Evolutionary conservation across 1,140 invertebrate genomes (phyloP).

Genomic region (Tetramorium parvispinum): DNA sequence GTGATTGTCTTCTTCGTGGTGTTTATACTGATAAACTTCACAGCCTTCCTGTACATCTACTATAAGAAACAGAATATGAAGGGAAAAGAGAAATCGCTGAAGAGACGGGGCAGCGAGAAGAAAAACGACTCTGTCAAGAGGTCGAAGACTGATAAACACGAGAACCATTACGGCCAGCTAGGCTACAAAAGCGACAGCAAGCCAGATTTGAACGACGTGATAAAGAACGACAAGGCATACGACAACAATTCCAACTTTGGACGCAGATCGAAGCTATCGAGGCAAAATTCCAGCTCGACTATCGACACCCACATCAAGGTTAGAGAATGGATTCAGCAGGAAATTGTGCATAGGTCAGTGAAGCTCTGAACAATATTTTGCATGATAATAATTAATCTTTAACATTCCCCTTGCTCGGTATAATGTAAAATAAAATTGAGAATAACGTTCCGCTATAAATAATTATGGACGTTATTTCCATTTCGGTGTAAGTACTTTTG

Average conservation of each 20-base stretch:
- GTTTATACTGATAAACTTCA: conserved; percentile 93
- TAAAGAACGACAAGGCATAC: conserved; percentile 85
- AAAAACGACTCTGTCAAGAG: conserved; percentile 72
- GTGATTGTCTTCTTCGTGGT: conserved; percentile 92
- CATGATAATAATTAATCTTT: conserved; percentile 9
- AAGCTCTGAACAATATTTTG: background rate
- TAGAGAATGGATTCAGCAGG: conserved; percentile 93
- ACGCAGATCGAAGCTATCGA: conserved; percentile 88
- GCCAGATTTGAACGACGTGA: conserved; percentile 82
- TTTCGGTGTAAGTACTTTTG: background rate
- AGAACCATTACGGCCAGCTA: conserved; percentile 73
- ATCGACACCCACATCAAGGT: conserved; percentile 94
- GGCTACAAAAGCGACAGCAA: conserved; percentile 83
- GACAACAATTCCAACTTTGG: conserved; percentile 88
- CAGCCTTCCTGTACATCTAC: conserved; percentile 91
- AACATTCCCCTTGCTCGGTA: background rate
- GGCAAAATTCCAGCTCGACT: conserved; percentile 91
- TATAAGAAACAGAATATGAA: conserved; percentile 89
- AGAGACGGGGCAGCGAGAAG: conserved; percentile 79
- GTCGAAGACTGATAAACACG: conserved; percentile 75
- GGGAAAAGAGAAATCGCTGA: conserved; percentile 85
- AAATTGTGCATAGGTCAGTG: conserved; percentile 88
- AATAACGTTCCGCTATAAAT: background rate
- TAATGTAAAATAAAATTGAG: background rate
- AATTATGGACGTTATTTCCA: background rate